These are phyloP conservation scores for Perdita meconis DNA, from an alignment of 2,888 invertebrate species.

Conservation along the genomic window DNA sequence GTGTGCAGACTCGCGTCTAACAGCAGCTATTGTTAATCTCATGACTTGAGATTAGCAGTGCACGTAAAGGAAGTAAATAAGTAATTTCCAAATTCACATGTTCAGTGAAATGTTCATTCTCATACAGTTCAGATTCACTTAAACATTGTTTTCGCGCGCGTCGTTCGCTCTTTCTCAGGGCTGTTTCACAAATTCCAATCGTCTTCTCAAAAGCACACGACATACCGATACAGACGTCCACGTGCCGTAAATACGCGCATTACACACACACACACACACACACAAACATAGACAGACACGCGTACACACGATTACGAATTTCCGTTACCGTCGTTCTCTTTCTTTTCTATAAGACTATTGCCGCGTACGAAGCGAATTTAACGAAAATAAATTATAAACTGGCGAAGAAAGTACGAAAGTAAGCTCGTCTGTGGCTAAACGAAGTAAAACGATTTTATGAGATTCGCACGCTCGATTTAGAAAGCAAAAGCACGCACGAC, in stretches of 20 bases:
- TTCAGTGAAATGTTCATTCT: conserved; percentile 67
- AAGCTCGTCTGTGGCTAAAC: conserved; percentile 69
- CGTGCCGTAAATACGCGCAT: neutral
- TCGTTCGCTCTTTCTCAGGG: conserved; percentile 74
- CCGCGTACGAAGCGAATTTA: conserved; percentile 64
- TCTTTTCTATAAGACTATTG: conserved; percentile 50
- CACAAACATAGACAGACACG: conserved; percentile 1
- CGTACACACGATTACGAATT: conserved; percentile 50
- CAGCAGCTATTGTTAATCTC: conserved; percentile 76
- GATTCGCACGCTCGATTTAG: conserved; percentile 75
- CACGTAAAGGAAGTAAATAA: conserved; percentile 67
- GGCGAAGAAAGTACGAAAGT: conserved; percentile 68
- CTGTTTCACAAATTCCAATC: conserved; percentile 66
- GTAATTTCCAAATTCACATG: conserved; percentile 67
- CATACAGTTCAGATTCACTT: conserved; percentile 57
- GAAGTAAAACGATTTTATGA: conserved; percentile 69
- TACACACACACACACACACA: neutral
- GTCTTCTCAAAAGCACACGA: conserved; percentile 34
- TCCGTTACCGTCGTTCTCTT: conserved; percentile 42
- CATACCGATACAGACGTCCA: neutral
- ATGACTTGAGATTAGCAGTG: conserved; percentile 83
- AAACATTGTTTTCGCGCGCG: conserved; percentile 64
- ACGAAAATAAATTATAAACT: conserved; percentile 67
- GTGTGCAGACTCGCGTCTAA: conserved; percentile 90
- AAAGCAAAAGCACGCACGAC: conserved; percentile 79